phyloP scores from a whole-genome alignment of 2,113 vertebrate genomes.

The Lepus europaeus region DNA sequence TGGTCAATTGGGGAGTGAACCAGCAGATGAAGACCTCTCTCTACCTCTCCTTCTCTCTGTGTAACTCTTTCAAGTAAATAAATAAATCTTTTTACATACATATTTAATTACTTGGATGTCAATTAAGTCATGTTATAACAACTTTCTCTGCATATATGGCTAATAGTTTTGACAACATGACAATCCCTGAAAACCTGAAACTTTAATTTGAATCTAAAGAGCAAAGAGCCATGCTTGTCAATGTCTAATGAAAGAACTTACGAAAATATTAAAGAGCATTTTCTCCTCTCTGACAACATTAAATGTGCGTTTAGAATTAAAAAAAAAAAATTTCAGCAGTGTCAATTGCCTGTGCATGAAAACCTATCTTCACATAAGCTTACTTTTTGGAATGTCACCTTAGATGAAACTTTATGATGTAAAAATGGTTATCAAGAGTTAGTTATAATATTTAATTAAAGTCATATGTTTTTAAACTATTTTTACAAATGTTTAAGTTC shows the following conservation, averaged over 20 bases:
- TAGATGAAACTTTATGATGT: not conserved
- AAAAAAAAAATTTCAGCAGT: conserved; percentile 25
- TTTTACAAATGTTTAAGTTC: not conserved
- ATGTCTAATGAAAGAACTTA: conserved; percentile 33
- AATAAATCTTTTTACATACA: not conserved
- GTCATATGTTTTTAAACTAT: not conserved
- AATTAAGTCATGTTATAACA: not conserved
- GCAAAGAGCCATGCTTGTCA: not conserved
- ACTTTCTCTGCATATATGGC: not conserved
- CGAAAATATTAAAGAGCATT: not conserved
- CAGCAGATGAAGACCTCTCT: no score
- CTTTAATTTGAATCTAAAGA: conserved; percentile 51
- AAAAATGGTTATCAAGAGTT: not conserved
- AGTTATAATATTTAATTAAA: conserved; percentile 1
- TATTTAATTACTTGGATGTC: not conserved
- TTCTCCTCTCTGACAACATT: conserved; percentile 5
- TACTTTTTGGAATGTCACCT: conserved; percentile 11
- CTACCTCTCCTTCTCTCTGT: no score
- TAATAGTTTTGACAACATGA: not conserved
- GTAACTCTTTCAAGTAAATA: no score
- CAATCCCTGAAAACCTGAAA: not conserved
- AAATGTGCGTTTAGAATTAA: not conserved
- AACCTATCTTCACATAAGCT: not conserved
- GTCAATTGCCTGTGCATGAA: not conserved
- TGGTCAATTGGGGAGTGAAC: no score